phyloP scores from a whole-genome alignment of 2,797 vertebrate species.

The Salmo trutta region DNA sequence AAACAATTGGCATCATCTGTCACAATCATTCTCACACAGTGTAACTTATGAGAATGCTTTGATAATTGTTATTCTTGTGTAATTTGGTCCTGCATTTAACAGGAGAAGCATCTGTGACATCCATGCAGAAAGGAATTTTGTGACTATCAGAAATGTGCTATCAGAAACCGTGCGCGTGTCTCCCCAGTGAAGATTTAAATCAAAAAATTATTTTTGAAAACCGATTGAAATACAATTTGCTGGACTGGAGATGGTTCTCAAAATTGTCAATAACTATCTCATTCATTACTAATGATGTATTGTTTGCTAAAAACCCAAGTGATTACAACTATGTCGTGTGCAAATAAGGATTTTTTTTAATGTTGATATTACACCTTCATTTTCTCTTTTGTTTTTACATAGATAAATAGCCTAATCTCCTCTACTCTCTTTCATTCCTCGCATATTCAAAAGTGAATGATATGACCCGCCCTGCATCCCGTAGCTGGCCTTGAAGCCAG shows the following conservation, averaged over 20 bases:
- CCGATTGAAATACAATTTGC: too few relatives aligned
- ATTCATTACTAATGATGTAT: too few relatives aligned
- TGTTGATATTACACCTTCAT: background rate
- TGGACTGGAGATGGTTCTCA: too few relatives aligned
- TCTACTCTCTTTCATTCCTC: background rate
- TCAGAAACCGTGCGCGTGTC: background rate
- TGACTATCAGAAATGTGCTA: background rate
- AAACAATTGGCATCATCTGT: background rate
- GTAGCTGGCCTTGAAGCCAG: background rate
- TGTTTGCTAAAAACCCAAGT: too few relatives aligned
- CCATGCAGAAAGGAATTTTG: background rate
- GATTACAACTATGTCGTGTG: too few relatives aligned
- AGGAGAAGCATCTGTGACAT: slow-evolving; percentile 47
- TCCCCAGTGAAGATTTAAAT: too few relatives aligned
- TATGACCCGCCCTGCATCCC: background rate
- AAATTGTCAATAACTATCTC: too few relatives aligned
- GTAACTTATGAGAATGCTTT: too few relatives aligned
- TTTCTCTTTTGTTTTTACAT: background rate
- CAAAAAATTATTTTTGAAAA: too few relatives aligned
- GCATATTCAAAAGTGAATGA: background rate
- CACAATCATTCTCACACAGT: background rate
- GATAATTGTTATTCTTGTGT: background rate
- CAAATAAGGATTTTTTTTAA: background rate
- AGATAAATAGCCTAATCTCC: background rate
- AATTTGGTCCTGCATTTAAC: slow-evolving; percentile 27